A percentile compares a stretch with the other conserved stretches of the same genome.
phyloP scores from a whole-genome alignment of 2,113 vertebrate genomes.

The Zosterops borbonicus region DNA sequence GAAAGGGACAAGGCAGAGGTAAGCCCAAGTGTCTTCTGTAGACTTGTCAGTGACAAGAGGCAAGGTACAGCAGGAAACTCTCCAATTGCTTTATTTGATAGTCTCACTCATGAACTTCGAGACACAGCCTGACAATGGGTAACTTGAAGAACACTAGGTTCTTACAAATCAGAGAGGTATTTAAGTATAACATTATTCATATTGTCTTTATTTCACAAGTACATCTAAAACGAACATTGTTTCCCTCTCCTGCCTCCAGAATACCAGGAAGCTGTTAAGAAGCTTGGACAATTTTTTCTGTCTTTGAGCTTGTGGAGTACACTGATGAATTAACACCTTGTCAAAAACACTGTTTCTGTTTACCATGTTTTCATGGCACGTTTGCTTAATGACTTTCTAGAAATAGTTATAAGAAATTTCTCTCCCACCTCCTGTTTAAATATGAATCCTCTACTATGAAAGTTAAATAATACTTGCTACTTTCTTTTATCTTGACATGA shows the following conservation, averaged over 20 bases:
- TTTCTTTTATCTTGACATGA: neutral
- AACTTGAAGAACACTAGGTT: neutral
- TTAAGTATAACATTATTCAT: neutral
- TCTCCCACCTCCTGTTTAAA: neutral
- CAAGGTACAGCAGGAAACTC: neutral
- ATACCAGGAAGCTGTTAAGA: neutral
- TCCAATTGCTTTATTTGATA: neutral
- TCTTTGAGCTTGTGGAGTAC: neutral
- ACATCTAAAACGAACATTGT: neutral
- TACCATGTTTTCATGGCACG: neutral
- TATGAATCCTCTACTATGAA: neutral
- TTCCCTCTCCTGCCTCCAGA: neutral
- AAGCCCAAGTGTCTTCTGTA: neutral
- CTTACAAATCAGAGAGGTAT: neutral
- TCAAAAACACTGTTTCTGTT: neutral
- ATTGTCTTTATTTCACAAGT: neutral
- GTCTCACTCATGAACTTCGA: neutral
- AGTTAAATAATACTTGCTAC: neutral
- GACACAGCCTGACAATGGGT: neutral
- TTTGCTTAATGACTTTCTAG: slow-evolving; percentile 32
- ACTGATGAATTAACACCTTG: neutral
- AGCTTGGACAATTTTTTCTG: neutral
- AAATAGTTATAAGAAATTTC: neutral
- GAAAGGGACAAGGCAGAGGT: neutral
- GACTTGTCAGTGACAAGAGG: neutral